Base-by-base conservation (phyloP, 2,113 vertebrate genomes). In the Meles meles region DNA sequence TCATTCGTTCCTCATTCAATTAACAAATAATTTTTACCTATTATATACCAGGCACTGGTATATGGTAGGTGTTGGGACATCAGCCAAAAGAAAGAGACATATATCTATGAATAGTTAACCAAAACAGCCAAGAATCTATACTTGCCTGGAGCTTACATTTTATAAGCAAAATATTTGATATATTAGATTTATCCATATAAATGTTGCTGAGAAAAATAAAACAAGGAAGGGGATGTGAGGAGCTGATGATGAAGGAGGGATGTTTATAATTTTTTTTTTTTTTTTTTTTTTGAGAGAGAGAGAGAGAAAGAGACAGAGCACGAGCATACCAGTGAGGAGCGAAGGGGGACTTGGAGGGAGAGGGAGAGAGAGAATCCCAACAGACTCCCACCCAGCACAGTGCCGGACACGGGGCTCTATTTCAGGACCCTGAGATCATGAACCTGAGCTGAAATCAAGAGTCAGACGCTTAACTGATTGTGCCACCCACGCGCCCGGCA, bases 361-460 rank as follows among this genome's bases (percentile, higher is more conserved):
- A 67, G 6, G 63, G 13, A 31, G 65, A 67, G 34, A 20, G 34
- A 69, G 14, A 69, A n/a, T n/a, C 67, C 34, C 7, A 69, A 8
- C 65, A 69, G 34, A 69, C 34, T n/a, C 65, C 34, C 65, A 69
- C 17, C 34, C 15, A 69, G 65, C 34, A 4, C 17, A 15, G 65
- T 0, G 3, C 67, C 7, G 1, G 7, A 69, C 34, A 20, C 6
- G 3, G 34, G 7, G 7, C 34, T 69, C 17, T 15, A 5, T 69
- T 34, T n/a, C 34, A n/a, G 0, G 34, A 69, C 67, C 67, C 67
- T 69, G 67, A n/a, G 29, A n/a, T 69, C 67, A 69, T 69, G 67
- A 69, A 69, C 17, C 67, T 69, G 34, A n/a, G 67, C 17, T 20
- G 8, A 69, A 69, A 69, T 69, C 17, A 69, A n/a, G 34, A n/a